Evolutionary conservation across 2,888 invertebrate genomes (phyloP).

Genomic region (Clanis bilineata): DNA sequence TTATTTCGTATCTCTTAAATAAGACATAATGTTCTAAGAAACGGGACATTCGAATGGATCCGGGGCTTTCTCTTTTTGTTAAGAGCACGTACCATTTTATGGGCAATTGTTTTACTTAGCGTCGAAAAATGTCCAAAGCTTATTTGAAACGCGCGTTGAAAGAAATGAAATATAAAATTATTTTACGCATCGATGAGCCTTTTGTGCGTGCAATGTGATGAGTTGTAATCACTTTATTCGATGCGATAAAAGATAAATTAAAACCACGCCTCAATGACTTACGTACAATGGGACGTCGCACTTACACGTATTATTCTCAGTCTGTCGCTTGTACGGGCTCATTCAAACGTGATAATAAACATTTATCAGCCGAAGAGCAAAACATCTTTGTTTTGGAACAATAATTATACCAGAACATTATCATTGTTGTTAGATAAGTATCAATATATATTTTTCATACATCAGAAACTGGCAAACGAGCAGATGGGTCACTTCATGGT

Average conservation of each 20-base stretch:
- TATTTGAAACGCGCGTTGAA: constrained; percentile 30
- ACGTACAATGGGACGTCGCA: constrained; percentile 14
- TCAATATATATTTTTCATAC: background rate
- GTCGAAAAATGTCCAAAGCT: constrained; percentile 12
- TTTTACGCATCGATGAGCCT: constrained; percentile 43
- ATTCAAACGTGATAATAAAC: constrained; percentile 7
- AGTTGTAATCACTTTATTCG: constrained; percentile 41
- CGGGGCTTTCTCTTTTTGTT: constrained; percentile 73
- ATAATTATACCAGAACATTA: background rate
- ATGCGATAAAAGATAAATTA: constrained; percentile 35
- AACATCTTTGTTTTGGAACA: background rate
- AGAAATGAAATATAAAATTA: constrained; percentile 44
- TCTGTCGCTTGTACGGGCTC: background rate
- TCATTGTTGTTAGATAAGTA: background rate
- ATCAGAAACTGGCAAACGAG: too few species aligned
- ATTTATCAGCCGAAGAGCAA: background rate
- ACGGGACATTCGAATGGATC: constrained; percentile 72
- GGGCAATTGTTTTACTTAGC: constrained; percentile 71
- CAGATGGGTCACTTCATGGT: too few species aligned
- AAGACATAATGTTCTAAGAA: constrained; percentile 81
- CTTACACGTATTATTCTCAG: constrained; percentile 1
- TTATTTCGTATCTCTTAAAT: constrained; percentile 76
- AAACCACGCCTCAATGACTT: constrained; percentile 30
- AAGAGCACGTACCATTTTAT: constrained; percentile 75
- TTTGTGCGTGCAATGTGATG: constrained; percentile 43